Percentiles rank a stretch among this genome's conserved stretches.
phyloP scores from a whole-genome alignment of 2,113 vertebrate species.

The Chionodraco myersi region DNA sequence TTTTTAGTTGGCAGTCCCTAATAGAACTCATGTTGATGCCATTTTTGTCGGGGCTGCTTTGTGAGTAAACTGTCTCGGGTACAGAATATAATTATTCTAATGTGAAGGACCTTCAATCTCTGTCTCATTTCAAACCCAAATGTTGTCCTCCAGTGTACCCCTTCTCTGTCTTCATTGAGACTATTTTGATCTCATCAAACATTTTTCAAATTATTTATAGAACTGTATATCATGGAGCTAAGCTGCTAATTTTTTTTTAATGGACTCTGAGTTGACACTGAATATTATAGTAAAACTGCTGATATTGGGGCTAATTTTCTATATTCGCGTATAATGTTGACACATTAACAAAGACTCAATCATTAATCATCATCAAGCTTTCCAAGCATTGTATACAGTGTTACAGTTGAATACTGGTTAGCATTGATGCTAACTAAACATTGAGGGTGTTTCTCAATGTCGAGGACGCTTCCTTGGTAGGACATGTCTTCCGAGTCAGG shows the following conservation, averaged over 20 bases:
- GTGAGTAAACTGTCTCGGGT: neutral
- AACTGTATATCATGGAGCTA: neutral
- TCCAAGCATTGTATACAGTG: no score
- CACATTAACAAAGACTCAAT: no score
- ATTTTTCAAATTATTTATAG: neutral
- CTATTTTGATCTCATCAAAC: neutral
- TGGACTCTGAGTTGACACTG: neutral
- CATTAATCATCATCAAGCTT: no score
- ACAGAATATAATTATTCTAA: slow-evolving; percentile 1
- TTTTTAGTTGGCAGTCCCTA: neutral
- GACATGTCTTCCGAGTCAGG: no score
- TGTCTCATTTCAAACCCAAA: neutral
- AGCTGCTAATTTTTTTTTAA: neutral
- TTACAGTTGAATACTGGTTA: no score
- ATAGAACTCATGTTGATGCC: slow-evolving; percentile 3
- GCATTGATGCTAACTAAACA: no score
- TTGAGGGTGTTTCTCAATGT: no score
- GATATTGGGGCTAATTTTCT: neutral
- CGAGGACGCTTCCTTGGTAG: no score
- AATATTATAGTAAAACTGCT: neutral
- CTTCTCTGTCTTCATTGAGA: neutral
- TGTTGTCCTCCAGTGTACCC: neutral
- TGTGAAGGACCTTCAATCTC: neutral
- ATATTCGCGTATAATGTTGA: neutral
- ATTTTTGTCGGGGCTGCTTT: slow-evolving; percentile 2